Conservation (phyloP, 1,140 invertebrate genomes). For the Pseudomyrmex cubaensis region DNA sequence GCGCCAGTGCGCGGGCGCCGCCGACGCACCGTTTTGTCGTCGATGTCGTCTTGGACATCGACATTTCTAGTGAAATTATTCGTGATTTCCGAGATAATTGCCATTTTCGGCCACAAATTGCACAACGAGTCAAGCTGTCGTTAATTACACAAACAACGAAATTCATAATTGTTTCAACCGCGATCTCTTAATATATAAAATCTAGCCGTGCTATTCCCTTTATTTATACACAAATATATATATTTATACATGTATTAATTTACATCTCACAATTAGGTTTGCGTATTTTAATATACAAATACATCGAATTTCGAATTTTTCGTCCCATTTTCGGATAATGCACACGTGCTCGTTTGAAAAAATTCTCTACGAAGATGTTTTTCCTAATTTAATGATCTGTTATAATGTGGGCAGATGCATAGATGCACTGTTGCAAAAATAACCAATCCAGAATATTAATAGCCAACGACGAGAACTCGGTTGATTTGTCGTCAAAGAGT, state of each 20-base stretch:
- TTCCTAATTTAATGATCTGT: slow-evolving; percentile 11
- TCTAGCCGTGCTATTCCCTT: background rate
- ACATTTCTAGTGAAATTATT: slow-evolving; percentile 37
- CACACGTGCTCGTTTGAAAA: background rate
- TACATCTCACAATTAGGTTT: no score
- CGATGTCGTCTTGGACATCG: slow-evolving; percentile 32
- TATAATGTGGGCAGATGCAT: background rate
- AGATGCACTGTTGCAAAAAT: slow-evolving; percentile 10
- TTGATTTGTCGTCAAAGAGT: background rate
- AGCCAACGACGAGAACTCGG: background rate
- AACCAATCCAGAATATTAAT: slow-evolving; percentile 22
- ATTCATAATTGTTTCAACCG: background rate
- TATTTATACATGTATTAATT: slow-evolving; percentile 8
- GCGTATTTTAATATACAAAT: no score
- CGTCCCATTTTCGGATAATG: background rate
- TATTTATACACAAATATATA: background rate
- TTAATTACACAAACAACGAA: background rate
- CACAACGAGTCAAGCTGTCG: background rate
- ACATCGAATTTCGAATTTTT: background rate
- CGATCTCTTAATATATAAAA: background rate
- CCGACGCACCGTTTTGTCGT: slow-evolving; percentile 24
- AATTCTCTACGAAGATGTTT: background rate
- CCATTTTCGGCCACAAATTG: background rate
- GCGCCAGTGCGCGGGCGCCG: slow-evolving; percentile 50
- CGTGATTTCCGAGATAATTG: slow-evolving; percentile 19